A percentile compares a stretch with the other conserved stretches of the same genome.
Evolutionary conservation across 2,113 vertebrate species (phyloP).

Genomic region (Oreochromis spilurus): DNA sequence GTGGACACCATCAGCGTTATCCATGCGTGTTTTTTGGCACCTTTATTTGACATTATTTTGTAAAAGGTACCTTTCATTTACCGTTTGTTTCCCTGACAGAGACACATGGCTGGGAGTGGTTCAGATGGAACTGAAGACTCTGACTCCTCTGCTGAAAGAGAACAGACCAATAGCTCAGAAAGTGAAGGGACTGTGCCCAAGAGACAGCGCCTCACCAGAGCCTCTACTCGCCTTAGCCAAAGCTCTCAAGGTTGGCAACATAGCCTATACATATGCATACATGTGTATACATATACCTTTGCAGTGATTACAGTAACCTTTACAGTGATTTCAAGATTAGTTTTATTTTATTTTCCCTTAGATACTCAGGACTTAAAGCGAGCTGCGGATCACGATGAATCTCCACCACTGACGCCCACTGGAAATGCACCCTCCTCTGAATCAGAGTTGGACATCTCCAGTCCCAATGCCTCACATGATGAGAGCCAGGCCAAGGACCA

Average conservation of each 20-base stretch:
- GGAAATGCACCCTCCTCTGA: slow-evolving; percentile 98
- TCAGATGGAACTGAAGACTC: slow-evolving; percentile 97
- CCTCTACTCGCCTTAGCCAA: slow-evolving; percentile 91
- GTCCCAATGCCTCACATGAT: slow-evolving; percentile 93
- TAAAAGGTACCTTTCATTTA: not conserved
- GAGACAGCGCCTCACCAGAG: slow-evolving; percentile 90
- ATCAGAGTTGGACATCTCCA: slow-evolving; percentile 97
- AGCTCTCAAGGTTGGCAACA: slow-evolving; percentile 87
- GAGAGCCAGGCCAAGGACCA: slow-evolving; percentile 92
- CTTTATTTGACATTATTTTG: not conserved
- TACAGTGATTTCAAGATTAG: not conserved
- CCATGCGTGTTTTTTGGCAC: not conserved
- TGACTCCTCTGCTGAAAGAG: slow-evolving; percentile 92
- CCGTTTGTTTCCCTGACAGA: slow-evolving; percentile 66
- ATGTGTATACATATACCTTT: not conserved
- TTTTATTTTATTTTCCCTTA: not conserved
- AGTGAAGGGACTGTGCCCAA: slow-evolving; percentile 85
- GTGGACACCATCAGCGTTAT: not conserved
- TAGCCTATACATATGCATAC: not conserved
- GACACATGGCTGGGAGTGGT: slow-evolving; percentile 88
- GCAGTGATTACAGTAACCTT: not conserved
- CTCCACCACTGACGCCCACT: slow-evolving; percentile 93
- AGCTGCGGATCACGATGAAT: slow-evolving; percentile 89
- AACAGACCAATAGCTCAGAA: slow-evolving; percentile 95
- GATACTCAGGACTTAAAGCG: slow-evolving; percentile 84